These are phyloP conservation scores for Napeogenes sylphis DNA, from an alignment of 2,888 invertebrate species.

Conservation along the genomic window DNA sequence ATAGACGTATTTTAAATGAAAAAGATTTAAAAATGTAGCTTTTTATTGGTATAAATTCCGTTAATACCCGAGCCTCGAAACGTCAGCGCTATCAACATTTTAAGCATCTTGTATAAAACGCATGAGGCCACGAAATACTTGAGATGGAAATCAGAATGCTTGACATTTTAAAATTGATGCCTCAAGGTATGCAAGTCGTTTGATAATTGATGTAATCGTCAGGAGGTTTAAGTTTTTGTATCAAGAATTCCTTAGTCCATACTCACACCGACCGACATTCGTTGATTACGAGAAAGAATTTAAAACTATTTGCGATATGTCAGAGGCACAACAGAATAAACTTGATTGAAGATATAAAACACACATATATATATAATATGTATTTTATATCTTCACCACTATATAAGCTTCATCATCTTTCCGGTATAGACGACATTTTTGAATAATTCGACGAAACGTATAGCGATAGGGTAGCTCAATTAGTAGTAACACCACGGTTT, in stretches of 20 bases:
- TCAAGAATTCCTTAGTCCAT: conserved; percentile 1
- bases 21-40: not conserved
- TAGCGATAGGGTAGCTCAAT: too few species aligned
- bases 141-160: conserved; percentile 6
- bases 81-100: conserved; percentile 6
- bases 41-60: not conserved
- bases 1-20: too few species aligned
- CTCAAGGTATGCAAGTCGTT: conserved; percentile 4
- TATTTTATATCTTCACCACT: not conserved
- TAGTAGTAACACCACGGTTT: too few species aligned
- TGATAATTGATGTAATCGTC: conserved; percentile 7
- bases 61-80: not conserved
- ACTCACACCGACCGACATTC: conserved; percentile 6
- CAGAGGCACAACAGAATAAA: not conserved
- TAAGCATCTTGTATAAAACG: conserved; percentile 4
- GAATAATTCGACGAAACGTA: too few species aligned
- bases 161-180: conserved; percentile 8
- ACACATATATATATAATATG: not conserved
- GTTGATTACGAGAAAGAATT: too few species aligned
- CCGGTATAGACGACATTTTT: too few species aligned
- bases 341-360: conserved; percentile 4
- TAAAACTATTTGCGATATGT: too few species aligned
- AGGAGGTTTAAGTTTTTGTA: conserved; percentile 1
- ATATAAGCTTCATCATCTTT: too few species aligned
- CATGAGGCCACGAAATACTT: conserved; percentile 1